Percentiles rank a stretch among this genome's conserved stretches.
Conservation (phyloP, 2,888 invertebrate species). For the Andrena flavipes region DNA sequence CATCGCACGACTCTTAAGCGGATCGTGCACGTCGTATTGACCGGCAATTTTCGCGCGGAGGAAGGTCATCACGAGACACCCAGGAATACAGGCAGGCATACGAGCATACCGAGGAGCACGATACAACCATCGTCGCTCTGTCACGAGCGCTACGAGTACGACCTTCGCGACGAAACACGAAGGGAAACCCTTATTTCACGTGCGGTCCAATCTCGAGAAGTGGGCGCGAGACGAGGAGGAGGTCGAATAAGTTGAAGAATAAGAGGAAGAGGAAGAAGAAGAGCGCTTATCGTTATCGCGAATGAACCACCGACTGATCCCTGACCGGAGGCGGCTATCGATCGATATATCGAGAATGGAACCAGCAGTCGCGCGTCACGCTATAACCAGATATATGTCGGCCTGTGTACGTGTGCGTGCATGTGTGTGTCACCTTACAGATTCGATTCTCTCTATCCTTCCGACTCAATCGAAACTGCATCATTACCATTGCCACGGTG, state of each 20-base stretch:
- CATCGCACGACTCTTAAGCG: slow-evolving; percentile 69
- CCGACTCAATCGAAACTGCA: slow-evolving; percentile 40
- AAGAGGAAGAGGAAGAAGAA: slow-evolving; percentile 25
- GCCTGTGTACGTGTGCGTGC: background rate
- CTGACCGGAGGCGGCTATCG: slow-evolving; percentile 64
- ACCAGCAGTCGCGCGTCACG: slow-evolving; percentile 67
- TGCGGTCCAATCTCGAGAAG: slow-evolving; percentile 52
- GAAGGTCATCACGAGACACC: slow-evolving; percentile 73
- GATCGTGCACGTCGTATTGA: slow-evolving; percentile 74
- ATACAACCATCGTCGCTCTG: slow-evolving; percentile 31
- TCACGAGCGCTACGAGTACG: slow-evolving; percentile 44
- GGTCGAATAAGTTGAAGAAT: background rate
- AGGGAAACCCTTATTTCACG: slow-evolving; percentile 56
- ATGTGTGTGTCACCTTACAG: slow-evolving; percentile 32
- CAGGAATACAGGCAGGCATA: slow-evolving; percentile 44
- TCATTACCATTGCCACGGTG: slow-evolving; percentile 29
- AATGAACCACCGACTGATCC: slow-evolving; percentile 67
- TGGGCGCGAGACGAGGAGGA: background rate
- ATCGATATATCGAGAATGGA: slow-evolving; percentile 71
- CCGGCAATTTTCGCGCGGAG: slow-evolving; percentile 73
- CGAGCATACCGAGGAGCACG: slow-evolving; percentile 45
- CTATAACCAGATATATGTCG: slow-evolving; percentile 56
- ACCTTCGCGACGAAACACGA: slow-evolving; percentile 53
- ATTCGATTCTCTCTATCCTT: slow-evolving; percentile 46
- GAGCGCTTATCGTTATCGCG: slow-evolving; percentile 61